Base-by-base conservation (phyloP, 2,113 vertebrate genomes). In the Motacilla tschutschensis region DNA sequence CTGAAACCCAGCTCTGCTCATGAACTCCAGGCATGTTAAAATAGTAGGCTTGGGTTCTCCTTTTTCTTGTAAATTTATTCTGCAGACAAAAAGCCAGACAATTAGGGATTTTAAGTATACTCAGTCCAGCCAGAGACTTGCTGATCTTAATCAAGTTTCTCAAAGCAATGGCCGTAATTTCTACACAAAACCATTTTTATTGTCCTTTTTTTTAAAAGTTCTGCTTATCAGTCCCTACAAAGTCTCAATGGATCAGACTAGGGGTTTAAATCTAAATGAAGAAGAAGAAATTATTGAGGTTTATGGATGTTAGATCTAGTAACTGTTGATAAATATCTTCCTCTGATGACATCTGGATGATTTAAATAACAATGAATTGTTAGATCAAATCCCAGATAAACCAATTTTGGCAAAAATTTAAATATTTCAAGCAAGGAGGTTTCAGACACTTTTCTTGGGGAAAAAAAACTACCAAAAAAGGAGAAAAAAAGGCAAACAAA, bases 1-100 rank as follows among this genome's bases (percentile, higher is more conserved):
- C 79, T 89, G 85, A 91, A 94, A 95, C 46, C 59, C 82, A 80
- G 81, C 82, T 84, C 79, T 43, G 80, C 53, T 83, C 64, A 59
- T 17, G 62, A 83, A 82, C 90, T 94, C 93, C 93, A 91, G 17
- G 40, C n/a, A 0, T 58, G 58, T 58, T 74, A 76, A 91, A 92
- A 84, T 64, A 93, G 71, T 21, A 89, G 63, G 63, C 74, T 89
- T 81, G 70, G 66, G 55, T 86, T 91, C 82, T 91, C 87, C 77
- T 90, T 91, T 92, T 91, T 70, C 92, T 81, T 83, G 54, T 71
- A 91, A 90, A 95, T 91, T 69, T 90, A 55, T 83, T 41, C 91
- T 80, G 63, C 90, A 91, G 89, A 92, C 89, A 94, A 85, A 86
- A 81, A 67, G 26, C 58, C 88, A 83, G 87, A 86, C 79, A 91